Evolutionary conservation across 2,888 invertebrate genomes (phyloP), one percentile per base, ranked within the genome.

Genomic region (Eupithecia centaureata): DNA sequence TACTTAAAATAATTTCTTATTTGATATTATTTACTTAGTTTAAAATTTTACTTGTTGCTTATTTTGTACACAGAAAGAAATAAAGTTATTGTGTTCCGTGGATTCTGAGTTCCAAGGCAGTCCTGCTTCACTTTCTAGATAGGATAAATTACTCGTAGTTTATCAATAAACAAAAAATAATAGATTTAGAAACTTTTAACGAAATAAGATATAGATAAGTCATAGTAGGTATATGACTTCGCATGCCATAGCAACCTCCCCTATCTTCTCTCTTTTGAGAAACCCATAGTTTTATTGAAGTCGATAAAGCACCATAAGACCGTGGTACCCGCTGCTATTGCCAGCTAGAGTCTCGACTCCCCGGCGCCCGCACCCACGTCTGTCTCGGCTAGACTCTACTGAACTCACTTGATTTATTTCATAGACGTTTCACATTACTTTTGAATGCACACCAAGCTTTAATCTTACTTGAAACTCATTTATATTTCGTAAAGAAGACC

Each of bases 291-390:
- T 33, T 57, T 5, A 30, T 15, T 38, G 15, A 62, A 61, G 59
- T 67, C 67, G 70, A 68, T 54, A 54, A 47, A 61, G 52, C 67
- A 64, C 35, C 66, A 70, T 33, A 62, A 52, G 63, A 62, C 64
- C 60, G 38, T 25, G 27, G 18, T 35, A 32, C 68, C 68, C 61
- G 63, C 65, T 63, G 72, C 64, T 60, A 32, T 12, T 57, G 57
- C 32, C 58, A 35, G 57, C 13, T 13, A 4, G 15, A 61, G 74
- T 73, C 74, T 74, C 65, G 74, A 10, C 74, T n/a, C 2, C 22
- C 56, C 60, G 74, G 74, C 74, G 73, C 73, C 74, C 33, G 35
- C 1, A 8, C 47, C 30, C 27, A n/a, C 13, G 38, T 30, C 42
- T 61, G 64, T 58, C 68, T 68, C 32, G 57, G 32, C 38, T 54